Conservation (phyloP, 23 tunicate genomes). For the Phallusia fumigata region DNA sequence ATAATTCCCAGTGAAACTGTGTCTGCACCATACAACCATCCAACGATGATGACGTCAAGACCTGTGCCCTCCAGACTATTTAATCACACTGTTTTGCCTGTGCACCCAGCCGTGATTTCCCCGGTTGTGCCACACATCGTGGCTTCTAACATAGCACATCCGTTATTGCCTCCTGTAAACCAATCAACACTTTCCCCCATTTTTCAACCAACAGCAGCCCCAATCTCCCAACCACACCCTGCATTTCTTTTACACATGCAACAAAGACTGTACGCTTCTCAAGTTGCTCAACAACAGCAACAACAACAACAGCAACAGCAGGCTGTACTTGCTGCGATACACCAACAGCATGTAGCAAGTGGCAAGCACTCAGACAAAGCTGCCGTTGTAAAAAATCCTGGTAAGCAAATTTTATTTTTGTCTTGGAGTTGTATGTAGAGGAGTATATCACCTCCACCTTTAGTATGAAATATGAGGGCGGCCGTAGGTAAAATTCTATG, state of each 20-base stretch:
- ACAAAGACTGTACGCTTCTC: constrained; percentile 32
- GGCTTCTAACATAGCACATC: constrained; percentile 39
- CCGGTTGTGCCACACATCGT: constrained; percentile 38
- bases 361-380: background rate
- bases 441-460: no score
- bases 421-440: no score
- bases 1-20: background rate
- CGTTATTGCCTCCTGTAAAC: constrained; percentile 28
- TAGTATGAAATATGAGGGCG: no score
- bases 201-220: constrained; percentile 37
- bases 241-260: constrained; percentile 77
- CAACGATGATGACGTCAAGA: background rate
- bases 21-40: background rate
- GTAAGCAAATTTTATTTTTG: no score
- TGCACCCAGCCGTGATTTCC: constrained; percentile 30
- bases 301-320: constrained; percentile 61
- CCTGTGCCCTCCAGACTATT: background rate
- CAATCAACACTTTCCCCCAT: constrained; percentile 36
- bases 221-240: constrained; percentile 39
- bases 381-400: background rate
- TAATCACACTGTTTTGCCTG: constrained; percentile 8
- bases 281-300: constrained; percentile 57
- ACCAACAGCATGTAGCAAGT: background rate
- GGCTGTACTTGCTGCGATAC: constrained; percentile 1
- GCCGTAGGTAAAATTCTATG: no score